Percentiles rank a stretch among this genome's conserved stretches.
Evolutionary conservation across 2,797 vertebrate genomes (phyloP).

Genomic region (Hyperoplus immaculatus): DNA sequence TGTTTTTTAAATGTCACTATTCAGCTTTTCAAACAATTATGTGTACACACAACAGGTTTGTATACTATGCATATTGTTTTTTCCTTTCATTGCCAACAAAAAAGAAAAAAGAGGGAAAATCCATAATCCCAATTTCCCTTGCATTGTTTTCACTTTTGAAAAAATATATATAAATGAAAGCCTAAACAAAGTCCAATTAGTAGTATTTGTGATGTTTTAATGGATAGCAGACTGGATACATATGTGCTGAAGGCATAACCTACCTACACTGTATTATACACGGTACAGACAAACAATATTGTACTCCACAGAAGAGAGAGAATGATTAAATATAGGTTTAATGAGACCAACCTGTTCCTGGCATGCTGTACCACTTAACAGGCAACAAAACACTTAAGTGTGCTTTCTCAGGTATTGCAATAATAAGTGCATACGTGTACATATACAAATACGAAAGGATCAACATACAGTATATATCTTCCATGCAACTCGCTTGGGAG

Average conservation of each 20-base stretch:
- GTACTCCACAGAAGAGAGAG: background rate
- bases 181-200: background rate
- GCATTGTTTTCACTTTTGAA: background rate
- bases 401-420: no score
- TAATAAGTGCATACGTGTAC: background rate
- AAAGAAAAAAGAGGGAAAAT: background rate
- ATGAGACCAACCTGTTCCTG: background rate
- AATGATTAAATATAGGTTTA: slow-evolving; percentile 3
- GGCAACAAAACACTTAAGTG: slow-evolving; percentile 10
- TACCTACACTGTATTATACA: background rate
- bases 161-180: background rate
- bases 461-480: background rate
- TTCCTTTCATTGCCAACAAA: slow-evolving; percentile 8
- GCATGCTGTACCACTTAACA: slow-evolving; percentile 1
- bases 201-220: background rate
- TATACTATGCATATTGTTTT: background rate
- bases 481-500: background rate
- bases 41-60: background rate
- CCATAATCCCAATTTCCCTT: background rate
- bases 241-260: background rate
- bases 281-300: background rate
- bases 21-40: background rate
- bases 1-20: background rate
- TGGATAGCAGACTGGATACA: background rate
- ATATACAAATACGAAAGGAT: background rate